Evolutionary conservation across 2,797 vertebrate genomes (phyloP).

Genomic region (Megaceryle alcyon): DNA sequence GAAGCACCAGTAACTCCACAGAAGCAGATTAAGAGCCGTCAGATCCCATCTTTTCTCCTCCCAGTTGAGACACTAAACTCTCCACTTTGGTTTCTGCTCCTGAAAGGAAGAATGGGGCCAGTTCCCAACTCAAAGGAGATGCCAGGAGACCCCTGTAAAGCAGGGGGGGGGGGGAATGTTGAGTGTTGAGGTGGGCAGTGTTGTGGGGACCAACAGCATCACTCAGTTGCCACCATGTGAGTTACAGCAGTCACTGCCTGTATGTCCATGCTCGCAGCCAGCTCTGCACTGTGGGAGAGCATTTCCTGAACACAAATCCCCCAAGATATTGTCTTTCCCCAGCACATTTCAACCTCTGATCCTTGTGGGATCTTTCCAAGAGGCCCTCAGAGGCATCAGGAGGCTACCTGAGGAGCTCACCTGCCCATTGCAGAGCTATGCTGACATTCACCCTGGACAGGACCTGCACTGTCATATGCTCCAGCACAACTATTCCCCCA

Average conservation of each 20-base stretch:
- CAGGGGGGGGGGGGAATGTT: too few species aligned
- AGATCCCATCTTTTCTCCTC: not conserved
- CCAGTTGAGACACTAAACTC: not conserved
- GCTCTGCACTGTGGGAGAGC: not conserved
- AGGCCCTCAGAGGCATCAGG: not conserved
- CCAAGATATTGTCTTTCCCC: too few species aligned
- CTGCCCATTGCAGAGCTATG: accelerated
- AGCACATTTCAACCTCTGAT: not conserved
- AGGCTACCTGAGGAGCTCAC: not conserved
- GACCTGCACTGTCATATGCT: not conserved
- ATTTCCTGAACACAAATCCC: not conserved
- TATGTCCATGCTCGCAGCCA: accelerated
- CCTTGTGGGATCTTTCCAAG: not conserved
- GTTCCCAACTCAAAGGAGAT: not conserved
- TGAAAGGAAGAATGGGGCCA: not conserved
- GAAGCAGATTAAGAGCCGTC: not conserved
- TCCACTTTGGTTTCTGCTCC: not conserved
- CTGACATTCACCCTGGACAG: not conserved
- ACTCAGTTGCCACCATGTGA: accelerated
- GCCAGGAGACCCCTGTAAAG: not conserved
- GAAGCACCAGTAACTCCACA: not conserved
- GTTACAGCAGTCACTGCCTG: not conserved
- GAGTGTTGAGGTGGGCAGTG: not conserved
- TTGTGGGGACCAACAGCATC: not conserved
- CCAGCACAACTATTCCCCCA: not conserved